Evolutionary conservation across 2,888 invertebrate genomes (phyloP), one percentile per base, ranked within the genome.

Genomic region (Drosophila multiciliata): DNA sequence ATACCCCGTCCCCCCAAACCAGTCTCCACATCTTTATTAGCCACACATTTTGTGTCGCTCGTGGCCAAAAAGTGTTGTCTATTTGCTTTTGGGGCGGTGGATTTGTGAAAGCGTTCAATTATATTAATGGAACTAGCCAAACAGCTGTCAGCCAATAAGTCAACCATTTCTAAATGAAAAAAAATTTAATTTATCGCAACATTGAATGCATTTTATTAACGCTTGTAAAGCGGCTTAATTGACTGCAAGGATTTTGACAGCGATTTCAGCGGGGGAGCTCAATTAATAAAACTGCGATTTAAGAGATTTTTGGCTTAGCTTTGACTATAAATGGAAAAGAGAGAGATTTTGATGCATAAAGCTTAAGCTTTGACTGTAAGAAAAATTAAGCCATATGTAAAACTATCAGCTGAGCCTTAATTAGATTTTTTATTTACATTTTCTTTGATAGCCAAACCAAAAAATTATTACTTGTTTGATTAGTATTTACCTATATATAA

Each of bases 21-120:
- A 5, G 1, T 20, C 6, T 6, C 29, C 11, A 17, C 38, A 5
- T 45, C 42, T 45, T 11, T 45, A 61, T 64, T 64, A 35, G 75
- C 75, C 61, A 65, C 62, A 70, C 53, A 68, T 71, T 60, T 53
- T 52, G 75, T 63, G 42, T 69, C 48, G 79, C 75, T 69, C 68
- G 64, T 32, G 62, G 65, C 75, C 67, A 72, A 72, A 77, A 69
- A 58, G 53, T 63, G 69, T 78, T 59, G 69, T 58, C 32, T 52
- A 66, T 75, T 67, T 73, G 64, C 35, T 54, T 65, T 78, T 78
- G 20, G 29, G 69, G 65, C 42, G 55, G 12, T 49, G 73, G 80
- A 87, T 77, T 87, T 89, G 91, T 91, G 91, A 91, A 91, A 91
- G 91, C 91, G 91, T 87, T 90, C 90, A 91, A 91, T 91, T 90